These are phyloP conservation scores for Puntigrus tetrazona DNA, from an alignment of 2,113 vertebrate species.

Conservation along the genomic window DNA sequence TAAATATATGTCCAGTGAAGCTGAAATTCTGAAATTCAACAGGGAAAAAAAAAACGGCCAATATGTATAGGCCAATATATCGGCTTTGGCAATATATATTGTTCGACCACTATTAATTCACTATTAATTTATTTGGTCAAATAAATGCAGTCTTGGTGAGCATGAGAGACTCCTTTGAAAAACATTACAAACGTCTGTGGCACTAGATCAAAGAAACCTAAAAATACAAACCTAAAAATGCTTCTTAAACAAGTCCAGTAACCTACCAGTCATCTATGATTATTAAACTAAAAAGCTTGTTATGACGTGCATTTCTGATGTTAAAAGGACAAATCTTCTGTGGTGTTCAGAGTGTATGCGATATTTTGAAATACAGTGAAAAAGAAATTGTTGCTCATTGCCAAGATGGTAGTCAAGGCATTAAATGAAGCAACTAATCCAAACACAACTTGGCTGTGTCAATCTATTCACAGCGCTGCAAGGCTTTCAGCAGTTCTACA, in stretches of 20 bases:
- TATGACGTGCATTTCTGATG: not conserved
- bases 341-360: not conserved
- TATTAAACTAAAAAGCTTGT: not conserved
- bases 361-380: not conserved
- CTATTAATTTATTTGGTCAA: too few species aligned
- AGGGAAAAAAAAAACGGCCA: too few species aligned
- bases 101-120: too few species aligned
- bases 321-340: not conserved
- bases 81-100: too few species aligned
- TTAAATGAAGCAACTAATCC: not conserved
- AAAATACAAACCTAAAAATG: not conserved
- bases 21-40: too few species aligned
- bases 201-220: not conserved
- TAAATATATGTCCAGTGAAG: too few species aligned
- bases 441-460: not conserved
- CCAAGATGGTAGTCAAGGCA: slow-evolving; percentile 8
- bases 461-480: slow-evolving; percentile 5
- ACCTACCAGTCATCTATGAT: not conserved
- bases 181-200: too few species aligned
- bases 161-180: too few species aligned
- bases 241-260: too few species aligned
- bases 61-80: too few species aligned
- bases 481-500: slow-evolving; percentile 12
- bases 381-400: not conserved
- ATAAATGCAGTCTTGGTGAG: too few species aligned